These are phyloP conservation scores for Siniperca chuatsi DNA, from an alignment of 2,113 vertebrate genomes.

Conservation along the genomic window DNA sequence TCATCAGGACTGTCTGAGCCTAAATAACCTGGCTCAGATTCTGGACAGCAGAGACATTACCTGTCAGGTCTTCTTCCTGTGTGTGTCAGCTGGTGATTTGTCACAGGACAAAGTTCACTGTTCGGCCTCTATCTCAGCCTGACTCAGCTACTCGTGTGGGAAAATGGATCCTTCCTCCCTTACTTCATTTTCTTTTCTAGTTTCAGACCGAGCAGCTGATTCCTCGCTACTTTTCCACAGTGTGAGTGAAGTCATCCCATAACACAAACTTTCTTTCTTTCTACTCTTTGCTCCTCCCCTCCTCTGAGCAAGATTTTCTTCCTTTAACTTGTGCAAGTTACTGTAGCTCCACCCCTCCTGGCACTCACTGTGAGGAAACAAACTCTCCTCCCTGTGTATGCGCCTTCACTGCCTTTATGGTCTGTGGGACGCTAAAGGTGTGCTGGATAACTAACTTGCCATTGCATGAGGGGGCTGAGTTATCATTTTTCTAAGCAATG, in stretches of 20 bases:
- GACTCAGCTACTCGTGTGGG: background rate
- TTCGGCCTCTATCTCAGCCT: slow-evolving; percentile 12
- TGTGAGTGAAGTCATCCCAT: slow-evolving; percentile 22
- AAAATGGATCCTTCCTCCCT: slow-evolving; percentile 12
- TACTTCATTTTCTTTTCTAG: slow-evolving; percentile 33
- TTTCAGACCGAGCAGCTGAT: slow-evolving; percentile 27
- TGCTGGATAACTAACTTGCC: slow-evolving; percentile 13
- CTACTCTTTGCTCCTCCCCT: slow-evolving; percentile 37
- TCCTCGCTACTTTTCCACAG: slow-evolving; percentile 38
- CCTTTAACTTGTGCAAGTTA: slow-evolving; percentile 51
- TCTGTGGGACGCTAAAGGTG: slow-evolving; percentile 17
- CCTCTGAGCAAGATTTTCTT: slow-evolving; percentile 39
- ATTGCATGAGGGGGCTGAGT: background rate
- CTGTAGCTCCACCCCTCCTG: slow-evolving; percentile 57
- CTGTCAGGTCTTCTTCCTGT: slow-evolving; percentile 50
- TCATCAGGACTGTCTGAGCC: background rate
- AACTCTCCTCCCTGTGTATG: background rate
- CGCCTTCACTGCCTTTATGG: background rate
- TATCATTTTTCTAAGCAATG: background rate
- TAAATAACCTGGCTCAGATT: background rate
- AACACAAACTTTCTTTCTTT: slow-evolving; percentile 54
- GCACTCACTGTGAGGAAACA: slow-evolving; percentile 15
- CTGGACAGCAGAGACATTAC: slow-evolving; percentile 47
- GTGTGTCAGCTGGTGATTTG: slow-evolving; percentile 3
- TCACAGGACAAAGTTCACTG: slow-evolving; percentile 58